These are phyloP conservation scores for Oxyura jamaicensis DNA, from an alignment of 2,113 vertebrate species.

Conservation along the genomic window DNA sequence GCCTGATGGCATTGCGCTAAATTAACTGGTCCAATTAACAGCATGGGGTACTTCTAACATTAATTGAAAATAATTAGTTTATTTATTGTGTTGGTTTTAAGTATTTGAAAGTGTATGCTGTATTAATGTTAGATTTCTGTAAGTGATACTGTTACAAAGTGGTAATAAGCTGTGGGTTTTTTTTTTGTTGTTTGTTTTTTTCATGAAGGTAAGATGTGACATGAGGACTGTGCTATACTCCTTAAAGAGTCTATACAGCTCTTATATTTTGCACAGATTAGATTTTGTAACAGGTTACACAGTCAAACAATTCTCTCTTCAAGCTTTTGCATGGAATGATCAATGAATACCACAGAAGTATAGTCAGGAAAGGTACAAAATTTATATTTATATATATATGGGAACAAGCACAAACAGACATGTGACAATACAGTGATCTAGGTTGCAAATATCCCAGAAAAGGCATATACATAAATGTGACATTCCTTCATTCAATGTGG, in stretches of 20 bases:
- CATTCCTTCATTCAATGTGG: background rate
- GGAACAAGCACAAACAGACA: background rate
- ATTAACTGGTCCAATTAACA: slow-evolving; percentile 8
- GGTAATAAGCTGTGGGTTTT: background rate
- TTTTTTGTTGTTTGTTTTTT: background rate
- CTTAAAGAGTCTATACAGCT: background rate
- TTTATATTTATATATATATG: background rate
- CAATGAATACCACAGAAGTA: background rate
- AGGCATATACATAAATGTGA: background rate
- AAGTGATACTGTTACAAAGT: background rate
- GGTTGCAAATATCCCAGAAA: background rate
- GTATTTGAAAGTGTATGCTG: background rate
- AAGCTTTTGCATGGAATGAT: background rate
- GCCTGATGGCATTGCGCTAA: background rate
- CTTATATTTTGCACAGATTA: background rate
- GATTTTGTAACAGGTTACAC: background rate
- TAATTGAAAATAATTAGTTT: slow-evolving; percentile 28
- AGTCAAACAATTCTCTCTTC: background rate
- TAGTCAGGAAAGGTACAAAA: background rate
- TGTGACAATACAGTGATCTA: background rate
- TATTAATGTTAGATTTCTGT: background rate
- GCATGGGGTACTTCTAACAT: background rate
- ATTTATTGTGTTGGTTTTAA: background rate
- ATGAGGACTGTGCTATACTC: background rate
- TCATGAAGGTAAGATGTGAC: background rate